Evolutionary conservation across 2,113 vertebrate genomes (phyloP), one percentile per base, ranked within the genome.

Genomic region (Periophthalmodon schlosseri): DNA sequence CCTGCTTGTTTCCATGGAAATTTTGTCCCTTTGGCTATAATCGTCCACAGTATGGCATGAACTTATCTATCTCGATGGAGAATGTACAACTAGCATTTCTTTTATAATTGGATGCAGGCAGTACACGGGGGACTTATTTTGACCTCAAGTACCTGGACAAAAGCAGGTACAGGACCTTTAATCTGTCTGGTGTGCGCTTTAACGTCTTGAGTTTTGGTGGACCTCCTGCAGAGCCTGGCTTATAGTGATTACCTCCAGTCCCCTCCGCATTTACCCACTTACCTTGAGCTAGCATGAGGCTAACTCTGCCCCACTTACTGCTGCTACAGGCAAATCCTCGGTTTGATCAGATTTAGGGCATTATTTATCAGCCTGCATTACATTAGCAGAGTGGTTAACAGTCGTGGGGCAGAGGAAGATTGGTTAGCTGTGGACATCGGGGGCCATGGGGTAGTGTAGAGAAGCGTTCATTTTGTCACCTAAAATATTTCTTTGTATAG

Each of bases 281-380:
- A 33, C 23, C 21, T 21, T 56, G 39, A 24, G 3, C 34, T 68
- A 54, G 75, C 74, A 75, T 75, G 63, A 36, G 73, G 60, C 78
- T 80, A 15, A 28, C 21, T 77, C 28, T 20, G 18, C 33, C 2
- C 9, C 72, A n/a, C 52, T 63, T 63, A 50, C 76, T 75, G 70
- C 73, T 82, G 56, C 39, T 44, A 44, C 50, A 60, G 68, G 74
- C 76, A 34, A 68, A 15, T 46, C 60, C 33, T 36, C 21, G n/a
- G 34, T 49, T 49, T 57, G 65, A 47, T 73, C 68, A 47, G 18
- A 72, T 63, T 16, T 16, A 58, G 4, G 65, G 69, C 46, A 68
- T 72, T 64, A 73, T 74, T 56, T 78, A 57, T 82, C 70, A 69
- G 58, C 16, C 28, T 24, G 52, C 21, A 74, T 68, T 73, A 33